Evolutionary conservation across 2,888 invertebrate genomes (phyloP).

Genomic region (Cephalotes varians): DNA sequence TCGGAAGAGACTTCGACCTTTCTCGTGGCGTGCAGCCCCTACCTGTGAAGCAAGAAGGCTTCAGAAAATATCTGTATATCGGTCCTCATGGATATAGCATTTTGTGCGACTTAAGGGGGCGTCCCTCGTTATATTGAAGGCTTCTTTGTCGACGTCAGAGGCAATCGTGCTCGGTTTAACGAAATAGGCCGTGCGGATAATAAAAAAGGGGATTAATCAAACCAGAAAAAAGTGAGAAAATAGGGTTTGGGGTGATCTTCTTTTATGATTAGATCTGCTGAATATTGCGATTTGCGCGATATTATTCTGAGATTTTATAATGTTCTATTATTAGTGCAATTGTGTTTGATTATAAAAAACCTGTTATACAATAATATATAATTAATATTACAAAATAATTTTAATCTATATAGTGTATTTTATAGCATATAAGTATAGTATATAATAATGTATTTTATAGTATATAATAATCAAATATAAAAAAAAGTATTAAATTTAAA

Average conservation of each 20-base stretch:
- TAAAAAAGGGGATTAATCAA: conserved; percentile 15
- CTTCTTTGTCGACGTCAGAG: conserved; percentile 26
- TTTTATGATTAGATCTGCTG: background rate
- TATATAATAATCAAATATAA: background rate
- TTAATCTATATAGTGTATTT: background rate
- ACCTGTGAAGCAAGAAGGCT: conserved; percentile 41
- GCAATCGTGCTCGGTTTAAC: conserved; percentile 24
- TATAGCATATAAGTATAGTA: background rate
- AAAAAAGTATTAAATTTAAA: background rate
- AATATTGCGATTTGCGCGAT: background rate
- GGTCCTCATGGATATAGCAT: conserved; percentile 51
- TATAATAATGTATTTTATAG: background rate
- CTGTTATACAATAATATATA: background rate
- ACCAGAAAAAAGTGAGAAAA: background rate
- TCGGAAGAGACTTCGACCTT: conserved; percentile 64
- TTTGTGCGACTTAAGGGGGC: conserved; percentile 40
- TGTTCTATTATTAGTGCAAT: background rate
- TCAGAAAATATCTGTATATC: background rate
- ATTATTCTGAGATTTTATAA: background rate
- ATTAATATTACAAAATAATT: background rate
- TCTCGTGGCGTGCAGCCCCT: conserved; percentile 35
- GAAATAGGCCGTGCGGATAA: conserved; percentile 4
- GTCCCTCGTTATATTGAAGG: conserved; percentile 13
- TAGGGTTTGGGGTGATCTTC: background rate
- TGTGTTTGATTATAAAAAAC: background rate